These are phyloP conservation scores for Eulemur mongoz DNA, from an alignment of 2,797 vertebrate species.

Conservation along the genomic window DNA sequence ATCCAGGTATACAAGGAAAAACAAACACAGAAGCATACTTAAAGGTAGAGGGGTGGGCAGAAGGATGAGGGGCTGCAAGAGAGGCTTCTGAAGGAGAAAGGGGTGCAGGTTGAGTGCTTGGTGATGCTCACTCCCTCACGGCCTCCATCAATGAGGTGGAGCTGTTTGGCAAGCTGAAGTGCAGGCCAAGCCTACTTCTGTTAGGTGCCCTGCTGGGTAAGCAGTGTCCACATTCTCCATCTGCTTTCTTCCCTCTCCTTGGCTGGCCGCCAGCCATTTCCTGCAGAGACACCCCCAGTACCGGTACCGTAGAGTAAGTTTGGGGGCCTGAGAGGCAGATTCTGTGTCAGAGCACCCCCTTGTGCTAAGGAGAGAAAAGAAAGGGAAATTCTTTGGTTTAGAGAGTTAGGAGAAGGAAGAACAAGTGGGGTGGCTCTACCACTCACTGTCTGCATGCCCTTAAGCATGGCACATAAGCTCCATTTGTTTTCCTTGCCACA, in stretches of 20 bases:
- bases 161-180: background rate
- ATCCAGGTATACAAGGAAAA: background rate
- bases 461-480: no score
- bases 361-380: background rate
- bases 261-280: background rate
- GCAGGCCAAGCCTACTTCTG: background rate
- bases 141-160: background rate
- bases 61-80: background rate
- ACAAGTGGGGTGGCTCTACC: background rate
- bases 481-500: no score
- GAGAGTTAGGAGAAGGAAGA: slow-evolving; percentile 16
- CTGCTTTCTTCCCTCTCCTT: background rate
- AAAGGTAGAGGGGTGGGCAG: background rate
- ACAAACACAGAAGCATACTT: background rate
- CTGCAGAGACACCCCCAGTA: background rate
- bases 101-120: background rate
- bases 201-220: background rate
- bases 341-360: background rate
- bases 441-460: no score
- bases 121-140: background rate
- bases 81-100: slow-evolving; percentile 17
- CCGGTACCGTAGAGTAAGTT: background rate
- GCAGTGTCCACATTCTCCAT: background rate
- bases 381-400: background rate
- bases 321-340: background rate